A percentile compares a stretch with the other conserved stretches of the same genome.
Conservation (phyloP, 1,140 invertebrate genomes). For the Eumeta japonica region DNA sequence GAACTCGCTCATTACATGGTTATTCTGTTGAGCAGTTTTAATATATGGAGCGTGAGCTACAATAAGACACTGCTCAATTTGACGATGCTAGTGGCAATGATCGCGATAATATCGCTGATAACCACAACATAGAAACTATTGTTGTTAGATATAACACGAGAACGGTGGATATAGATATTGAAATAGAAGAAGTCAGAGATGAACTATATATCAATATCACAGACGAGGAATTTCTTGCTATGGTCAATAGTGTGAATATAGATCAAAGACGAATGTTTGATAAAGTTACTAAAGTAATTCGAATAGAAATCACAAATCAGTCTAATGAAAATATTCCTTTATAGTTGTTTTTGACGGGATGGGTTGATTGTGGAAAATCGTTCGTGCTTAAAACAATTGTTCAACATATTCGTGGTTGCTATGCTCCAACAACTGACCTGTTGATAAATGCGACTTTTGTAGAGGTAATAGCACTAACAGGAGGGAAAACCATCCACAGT, state of each 20-base stretch:
- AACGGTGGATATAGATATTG: slow-evolving; percentile 1
- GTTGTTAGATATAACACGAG: slow-evolving; percentile 4
- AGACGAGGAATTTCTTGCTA: not conserved
- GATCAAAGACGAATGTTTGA: not conserved
- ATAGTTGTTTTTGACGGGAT: not conserved
- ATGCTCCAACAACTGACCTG: not conserved
- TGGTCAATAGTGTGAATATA: not conserved
- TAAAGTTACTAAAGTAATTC: not conserved
- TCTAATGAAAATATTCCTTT: not conserved
- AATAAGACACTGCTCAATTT: too few species aligned
- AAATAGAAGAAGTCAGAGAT: slow-evolving; percentile 1
- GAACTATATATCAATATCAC: not conserved
- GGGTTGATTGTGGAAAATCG: slow-evolving; percentile 1
- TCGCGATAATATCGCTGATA: not conserved
- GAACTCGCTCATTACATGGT: too few species aligned
- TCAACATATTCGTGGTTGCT: not conserved
- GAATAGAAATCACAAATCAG: not conserved
- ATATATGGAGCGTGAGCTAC: too few species aligned
- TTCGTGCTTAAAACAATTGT: slow-evolving; percentile 3
- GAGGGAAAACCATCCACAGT: too few species aligned
- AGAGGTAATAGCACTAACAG: too few species aligned
- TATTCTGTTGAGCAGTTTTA: too few species aligned
- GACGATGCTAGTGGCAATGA: too few species aligned
- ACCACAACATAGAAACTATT: not conserved
- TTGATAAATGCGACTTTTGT: slow-evolving; percentile 2